Base-by-base conservation (phyloP, 2,888 invertebrate species). In the Geophilus truncorum region DNA sequence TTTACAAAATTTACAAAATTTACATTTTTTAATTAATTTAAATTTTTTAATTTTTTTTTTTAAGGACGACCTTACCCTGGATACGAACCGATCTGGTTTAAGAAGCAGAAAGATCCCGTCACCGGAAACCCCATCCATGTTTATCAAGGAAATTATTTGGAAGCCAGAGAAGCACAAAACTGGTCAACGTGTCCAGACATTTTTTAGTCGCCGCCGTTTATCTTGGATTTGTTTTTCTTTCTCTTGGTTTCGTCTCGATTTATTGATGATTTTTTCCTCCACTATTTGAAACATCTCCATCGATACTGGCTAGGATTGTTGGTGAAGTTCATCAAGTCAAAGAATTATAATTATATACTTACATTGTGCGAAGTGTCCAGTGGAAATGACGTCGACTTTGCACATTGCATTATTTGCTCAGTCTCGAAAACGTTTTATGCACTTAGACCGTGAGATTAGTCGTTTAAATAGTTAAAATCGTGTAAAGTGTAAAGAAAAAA, bases 131-230 rank as follows among this genome's bases (percentile, higher is more conserved):
- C 92, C 80, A 92, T 94, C 83, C 96, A 97, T 87, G 90, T 93
- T 83, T 98, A 92, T 89, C 93, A 91, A 84, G 92, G 93, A 84
- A 92, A 92, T 84, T 99, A 99, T 89, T 99, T 99, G 99, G 91
- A 93, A 82, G 91, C 92, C 88, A 99, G 98, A 89, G 91, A 91
- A 84, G 91, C 90, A 84, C 91, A 92, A 86, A 94, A 98, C 87
- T 99, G 98, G 98, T 87, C 90, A 81, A 89, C 88, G 85, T 98
- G 98, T 90, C 98, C 98, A 75, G 92, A 95, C 88, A 97, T 99
- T 87, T 97, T 92, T 85, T 87, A 80, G 51, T 51, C 51, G 18
- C n/a, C 18, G 18, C 51, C n/a, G 18, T 51, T 51, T 51, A 0
- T n/a, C 12, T 36, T 15, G 36, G 15, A 36, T 36, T 36, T 9